phyloP scores from a whole-genome alignment of 2,113 vertebrate species.

The Rhinogobius similis region DNA sequence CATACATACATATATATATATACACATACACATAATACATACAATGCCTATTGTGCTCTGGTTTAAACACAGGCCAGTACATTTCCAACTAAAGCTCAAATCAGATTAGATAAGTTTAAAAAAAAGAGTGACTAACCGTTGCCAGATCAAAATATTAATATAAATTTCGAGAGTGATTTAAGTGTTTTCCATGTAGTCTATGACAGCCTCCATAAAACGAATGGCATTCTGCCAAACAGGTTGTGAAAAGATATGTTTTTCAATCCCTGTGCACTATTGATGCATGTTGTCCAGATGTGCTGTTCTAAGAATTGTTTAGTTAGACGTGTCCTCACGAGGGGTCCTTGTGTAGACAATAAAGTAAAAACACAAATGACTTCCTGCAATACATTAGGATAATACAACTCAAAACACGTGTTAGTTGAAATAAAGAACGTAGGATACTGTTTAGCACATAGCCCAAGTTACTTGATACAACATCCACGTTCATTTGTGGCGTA shows the following conservation, averaged over 20 bases:
- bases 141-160: conserved; percentile 6
- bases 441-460: background rate
- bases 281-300: background rate
- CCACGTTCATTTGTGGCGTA: conserved; percentile 10
- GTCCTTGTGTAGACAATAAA: conserved; percentile 2
- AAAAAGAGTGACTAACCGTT: background rate
- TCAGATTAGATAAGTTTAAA: background rate
- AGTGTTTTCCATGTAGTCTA: background rate
- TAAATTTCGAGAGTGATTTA: background rate
- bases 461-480: background rate
- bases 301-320: background rate
- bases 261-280: background rate
- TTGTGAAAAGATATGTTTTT: conserved; percentile 16
- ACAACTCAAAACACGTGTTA: background rate
- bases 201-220: background rate
- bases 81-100: background rate
- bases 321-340: background rate
- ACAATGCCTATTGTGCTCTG: no score
- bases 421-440: background rate
- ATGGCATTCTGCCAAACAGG: conserved; percentile 38
- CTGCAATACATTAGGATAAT: background rate
- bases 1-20: no score
- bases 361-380: conserved; percentile 16
- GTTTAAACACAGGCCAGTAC: background rate
- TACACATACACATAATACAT: no score